Percentiles rank a stretch among this genome's conserved stretches.
Evolutionary conservation across 2,797 vertebrate genomes (phyloP).

Genomic region (Serranus cabrilla): DNA sequence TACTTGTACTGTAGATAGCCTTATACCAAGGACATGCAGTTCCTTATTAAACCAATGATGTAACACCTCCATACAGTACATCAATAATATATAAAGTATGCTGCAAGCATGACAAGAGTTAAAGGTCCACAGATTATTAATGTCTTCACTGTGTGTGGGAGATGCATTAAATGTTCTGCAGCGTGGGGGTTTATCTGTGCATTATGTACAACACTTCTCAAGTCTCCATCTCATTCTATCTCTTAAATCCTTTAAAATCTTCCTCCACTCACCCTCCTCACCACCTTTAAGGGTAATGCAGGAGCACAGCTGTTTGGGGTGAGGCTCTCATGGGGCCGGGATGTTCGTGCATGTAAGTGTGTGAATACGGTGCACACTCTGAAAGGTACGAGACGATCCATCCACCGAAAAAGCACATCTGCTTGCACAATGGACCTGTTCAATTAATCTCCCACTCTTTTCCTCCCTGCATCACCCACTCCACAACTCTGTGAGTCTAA

Average conservation of each 20-base stretch:
- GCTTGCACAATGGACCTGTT: constrained; percentile 10
- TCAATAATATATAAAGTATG: constrained; percentile 29
- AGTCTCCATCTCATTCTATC: background rate
- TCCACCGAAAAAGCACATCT: constrained; percentile 31
- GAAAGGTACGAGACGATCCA: constrained; percentile 8
- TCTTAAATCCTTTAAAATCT: background rate
- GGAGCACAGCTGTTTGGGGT: constrained; percentile 47
- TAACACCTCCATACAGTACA: background rate
- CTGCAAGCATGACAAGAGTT: constrained; percentile 5
- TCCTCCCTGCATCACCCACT: background rate
- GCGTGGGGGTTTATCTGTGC: background rate
- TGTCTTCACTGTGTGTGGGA: constrained; percentile 20
- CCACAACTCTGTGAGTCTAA: constrained; percentile 40
- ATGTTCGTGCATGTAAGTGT: background rate
- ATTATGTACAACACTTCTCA: constrained; percentile 3
- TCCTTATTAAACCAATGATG: constrained; percentile 12
- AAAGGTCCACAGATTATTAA: constrained; percentile 12
- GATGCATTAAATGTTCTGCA: constrained; percentile 23
- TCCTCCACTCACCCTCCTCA: constrained; percentile 3
- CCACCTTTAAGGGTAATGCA: background rate
- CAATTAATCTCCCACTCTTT: background rate
- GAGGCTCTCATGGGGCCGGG: constrained; percentile 3
- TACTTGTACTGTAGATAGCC: too few species aligned
- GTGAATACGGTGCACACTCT: background rate
- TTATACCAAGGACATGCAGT: background rate